Conservation (phyloP, 2,113 vertebrate genomes). For the Amblyornis subalaris region DNA sequence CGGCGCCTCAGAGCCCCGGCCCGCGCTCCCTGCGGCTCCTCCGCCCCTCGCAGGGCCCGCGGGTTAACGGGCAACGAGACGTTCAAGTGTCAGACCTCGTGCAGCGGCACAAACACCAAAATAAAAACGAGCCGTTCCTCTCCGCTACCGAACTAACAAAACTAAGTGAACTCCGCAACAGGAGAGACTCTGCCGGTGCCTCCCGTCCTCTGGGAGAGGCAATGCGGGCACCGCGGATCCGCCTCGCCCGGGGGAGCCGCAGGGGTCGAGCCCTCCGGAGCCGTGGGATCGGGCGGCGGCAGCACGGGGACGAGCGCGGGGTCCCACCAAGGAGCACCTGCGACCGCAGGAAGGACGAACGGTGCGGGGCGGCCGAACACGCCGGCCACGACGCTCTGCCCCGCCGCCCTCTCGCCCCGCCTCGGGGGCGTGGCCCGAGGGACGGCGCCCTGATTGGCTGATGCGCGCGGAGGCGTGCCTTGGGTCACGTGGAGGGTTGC, state of each 20-base stretch:
- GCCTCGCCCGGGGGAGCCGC: background rate
- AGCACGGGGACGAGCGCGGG: no score
- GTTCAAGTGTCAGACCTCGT: no score
- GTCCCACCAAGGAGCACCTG: no score
- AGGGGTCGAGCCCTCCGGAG: background rate
- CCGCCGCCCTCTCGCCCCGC: background rate
- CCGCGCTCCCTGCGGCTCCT: background rate
- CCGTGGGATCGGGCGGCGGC: background rate
- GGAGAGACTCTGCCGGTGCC: background rate
- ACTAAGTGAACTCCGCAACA: background rate
- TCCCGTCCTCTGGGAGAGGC: background rate
- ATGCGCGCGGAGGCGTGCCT: fast-evolving
- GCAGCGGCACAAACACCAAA: background rate
- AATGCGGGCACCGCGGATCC: background rate
- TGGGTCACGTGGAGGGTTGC: fast-evolving
- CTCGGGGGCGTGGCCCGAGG: fast-evolving
- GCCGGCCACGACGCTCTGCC: no score
- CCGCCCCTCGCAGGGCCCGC: no score
- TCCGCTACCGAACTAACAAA: background rate
- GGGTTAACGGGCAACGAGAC: background rate
- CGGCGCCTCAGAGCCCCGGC: background rate
- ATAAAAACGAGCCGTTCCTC: no score
- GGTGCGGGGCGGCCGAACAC: no score
- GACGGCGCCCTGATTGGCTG: background rate
- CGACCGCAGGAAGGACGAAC: background rate